These are phyloP conservation scores for Mycetomoellerius zeteki DNA, from an alignment of 1,140 invertebrate genomes.

Conservation along the genomic window DNA sequence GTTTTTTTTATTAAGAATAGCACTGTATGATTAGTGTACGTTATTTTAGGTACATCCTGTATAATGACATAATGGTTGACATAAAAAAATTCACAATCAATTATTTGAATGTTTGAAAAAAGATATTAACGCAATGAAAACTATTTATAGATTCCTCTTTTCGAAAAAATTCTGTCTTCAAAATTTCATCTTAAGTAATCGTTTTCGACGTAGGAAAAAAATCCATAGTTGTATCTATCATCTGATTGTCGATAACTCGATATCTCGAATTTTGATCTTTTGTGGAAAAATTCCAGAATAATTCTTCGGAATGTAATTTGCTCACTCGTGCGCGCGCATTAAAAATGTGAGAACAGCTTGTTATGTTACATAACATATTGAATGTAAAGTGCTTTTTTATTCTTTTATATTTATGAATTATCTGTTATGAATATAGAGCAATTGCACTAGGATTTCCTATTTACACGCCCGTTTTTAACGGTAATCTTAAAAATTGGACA, in stretches of 20 bases:
- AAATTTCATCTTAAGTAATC: not conserved
- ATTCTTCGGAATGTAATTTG: not conserved
- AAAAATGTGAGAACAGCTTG: too few relatives aligned
- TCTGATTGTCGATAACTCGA: not conserved
- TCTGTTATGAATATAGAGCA: not conserved
- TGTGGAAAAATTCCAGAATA: not conserved
- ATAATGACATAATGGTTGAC: not conserved
- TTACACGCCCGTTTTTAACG: not conserved
- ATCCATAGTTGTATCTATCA: not conserved
- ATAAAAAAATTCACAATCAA: not conserved
- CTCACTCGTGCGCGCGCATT: too few relatives aligned
- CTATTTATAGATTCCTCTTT: not conserved
- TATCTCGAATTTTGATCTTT: not conserved
- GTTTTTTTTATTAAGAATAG: too few relatives aligned
- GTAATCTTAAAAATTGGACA: not conserved
- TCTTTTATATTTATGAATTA: too few relatives aligned
- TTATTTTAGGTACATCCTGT: too few relatives aligned
- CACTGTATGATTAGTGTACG: too few relatives aligned
- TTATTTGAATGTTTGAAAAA: not conserved
- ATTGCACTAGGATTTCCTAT: not conserved
- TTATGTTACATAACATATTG: too few relatives aligned
- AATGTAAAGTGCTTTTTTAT: too few relatives aligned
- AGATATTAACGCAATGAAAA: not conserved
- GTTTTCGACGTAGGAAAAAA: not conserved
- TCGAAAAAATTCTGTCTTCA: not conserved